phyloP scores from a whole-genome alignment of 2,113 vertebrate genomes.

The Mesoclemmys tuberculata region DNA sequence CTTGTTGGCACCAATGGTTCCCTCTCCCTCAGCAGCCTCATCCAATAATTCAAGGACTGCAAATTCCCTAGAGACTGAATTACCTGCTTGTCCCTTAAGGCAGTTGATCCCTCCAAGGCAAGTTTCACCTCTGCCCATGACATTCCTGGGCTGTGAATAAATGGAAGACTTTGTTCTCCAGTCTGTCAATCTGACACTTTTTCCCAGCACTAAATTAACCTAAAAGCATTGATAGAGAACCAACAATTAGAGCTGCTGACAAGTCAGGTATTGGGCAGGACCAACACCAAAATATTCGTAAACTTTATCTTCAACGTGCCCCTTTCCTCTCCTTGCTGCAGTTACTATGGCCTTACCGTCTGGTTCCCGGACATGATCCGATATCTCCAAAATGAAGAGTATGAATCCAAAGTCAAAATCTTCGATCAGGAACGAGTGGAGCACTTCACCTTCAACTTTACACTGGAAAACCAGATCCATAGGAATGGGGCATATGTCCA shows the following conservation, averaged over 20 bases:
- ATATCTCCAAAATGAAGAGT: conserved; percentile 92
- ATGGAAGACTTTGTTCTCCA: background rate
- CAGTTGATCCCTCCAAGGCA: background rate
- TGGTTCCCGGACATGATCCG: conserved; percentile 99
- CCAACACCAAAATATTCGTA: background rate
- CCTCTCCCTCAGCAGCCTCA: background rate
- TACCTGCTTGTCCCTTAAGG: background rate
- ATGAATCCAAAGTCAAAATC: conserved; percentile 86
- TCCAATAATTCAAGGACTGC: background rate
- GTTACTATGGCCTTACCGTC: conserved; percentile 95
- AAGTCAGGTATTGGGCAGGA: background rate
- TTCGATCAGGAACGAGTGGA: conserved; percentile 89
- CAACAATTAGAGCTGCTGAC: background rate
- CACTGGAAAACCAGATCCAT: conserved; percentile 95
- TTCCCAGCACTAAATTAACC: background rate
- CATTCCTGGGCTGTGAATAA: background rate
- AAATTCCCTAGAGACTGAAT: background rate
- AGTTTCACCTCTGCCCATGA: background rate
- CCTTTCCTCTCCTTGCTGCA: conserved; percentile 51
- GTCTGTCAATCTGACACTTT: background rate
- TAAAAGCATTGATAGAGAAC: background rate
- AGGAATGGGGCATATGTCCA: conserved; percentile 90
- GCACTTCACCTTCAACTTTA: conserved; percentile 95
- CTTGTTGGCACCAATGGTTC: background rate
- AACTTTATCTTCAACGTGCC: background rate